Conservation (phyloP, 1,140 invertebrate species). For the Cydia splendana region DNA sequence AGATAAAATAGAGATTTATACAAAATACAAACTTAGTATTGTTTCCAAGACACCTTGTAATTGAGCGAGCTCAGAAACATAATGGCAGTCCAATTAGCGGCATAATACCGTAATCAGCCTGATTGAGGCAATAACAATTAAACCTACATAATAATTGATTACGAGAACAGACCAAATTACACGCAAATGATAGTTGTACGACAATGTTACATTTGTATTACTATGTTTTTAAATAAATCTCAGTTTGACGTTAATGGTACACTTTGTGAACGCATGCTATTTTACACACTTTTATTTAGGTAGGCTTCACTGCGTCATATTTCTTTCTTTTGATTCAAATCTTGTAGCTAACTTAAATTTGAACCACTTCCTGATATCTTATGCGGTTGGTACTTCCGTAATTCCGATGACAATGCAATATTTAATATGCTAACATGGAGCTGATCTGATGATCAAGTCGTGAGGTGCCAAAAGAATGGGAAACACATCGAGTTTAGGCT, state of each 20-base stretch:
- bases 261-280: neutral
- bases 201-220: conserved; percentile 10
- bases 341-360: too few species aligned
- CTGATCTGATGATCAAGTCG: too few species aligned
- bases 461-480: too few species aligned
- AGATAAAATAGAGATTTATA: neutral
- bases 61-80: conserved; percentile 39
- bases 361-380: too few species aligned
- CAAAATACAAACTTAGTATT: conserved; percentile 8
- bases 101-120: conserved; percentile 63
- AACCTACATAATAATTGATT: conserved; percentile 69
- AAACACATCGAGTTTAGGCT: too few species aligned
- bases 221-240: conserved; percentile 14
- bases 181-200: conserved; percentile 54
- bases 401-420: too few species aligned
- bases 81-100: conserved; percentile 56
- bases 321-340: too few species aligned
- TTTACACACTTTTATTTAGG: too few species aligned
- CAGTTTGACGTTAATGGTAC: neutral
- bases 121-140: conserved; percentile 70
- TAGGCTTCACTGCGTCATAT: too few species aligned
- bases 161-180: conserved; percentile 62
- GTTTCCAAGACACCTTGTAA: neutral
- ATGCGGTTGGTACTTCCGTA: too few species aligned
- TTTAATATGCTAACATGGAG: too few species aligned